Conservation (phyloP, 2,113 vertebrate genomes). For the Rhinoderma darwinii region DNA sequence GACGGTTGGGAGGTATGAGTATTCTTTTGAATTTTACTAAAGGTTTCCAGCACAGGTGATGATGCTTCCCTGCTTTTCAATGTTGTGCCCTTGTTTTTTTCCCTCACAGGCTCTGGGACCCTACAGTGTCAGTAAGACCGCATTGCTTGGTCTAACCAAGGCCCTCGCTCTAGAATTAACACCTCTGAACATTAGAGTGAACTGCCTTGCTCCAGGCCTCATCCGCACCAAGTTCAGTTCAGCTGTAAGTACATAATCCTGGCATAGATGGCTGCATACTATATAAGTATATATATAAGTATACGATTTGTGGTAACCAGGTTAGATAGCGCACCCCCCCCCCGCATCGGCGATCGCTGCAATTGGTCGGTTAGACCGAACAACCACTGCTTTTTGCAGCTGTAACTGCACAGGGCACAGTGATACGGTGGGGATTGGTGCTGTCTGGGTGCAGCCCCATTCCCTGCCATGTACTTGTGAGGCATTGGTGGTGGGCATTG, state of each 20-base stretch:
- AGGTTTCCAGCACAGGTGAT: not conserved
- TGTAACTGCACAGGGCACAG: no score
- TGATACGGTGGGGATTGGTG: no score
- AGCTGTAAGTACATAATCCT: conserved; percentile 70
- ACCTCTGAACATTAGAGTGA: conserved; percentile 80
- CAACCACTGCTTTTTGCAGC: no score
- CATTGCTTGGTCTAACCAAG: conserved; percentile 82
- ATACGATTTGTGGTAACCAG: no score
- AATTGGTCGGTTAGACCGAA: no score
- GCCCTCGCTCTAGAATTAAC: conserved; percentile 79
- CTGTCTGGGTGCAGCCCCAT: no score
- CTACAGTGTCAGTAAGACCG: conserved; percentile 89
- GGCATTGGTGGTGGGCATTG: no score
- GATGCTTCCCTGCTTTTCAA: not conserved
- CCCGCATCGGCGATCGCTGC: no score
- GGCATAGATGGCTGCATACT: not conserved
- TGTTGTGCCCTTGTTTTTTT: not conserved
- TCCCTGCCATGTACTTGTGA: no score
- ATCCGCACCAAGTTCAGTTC: conserved; percentile 85
- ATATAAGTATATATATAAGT: no score
- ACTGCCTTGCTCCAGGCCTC: conserved; percentile 86
- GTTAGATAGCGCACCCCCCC: no score
- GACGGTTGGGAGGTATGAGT: no score
- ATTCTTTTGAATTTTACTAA: not conserved
- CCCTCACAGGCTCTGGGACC: conserved; percentile 77